These are phyloP conservation scores for Hyphantria cunea DNA, from an alignment of 1,140 invertebrate species.

Conservation along the genomic window DNA sequence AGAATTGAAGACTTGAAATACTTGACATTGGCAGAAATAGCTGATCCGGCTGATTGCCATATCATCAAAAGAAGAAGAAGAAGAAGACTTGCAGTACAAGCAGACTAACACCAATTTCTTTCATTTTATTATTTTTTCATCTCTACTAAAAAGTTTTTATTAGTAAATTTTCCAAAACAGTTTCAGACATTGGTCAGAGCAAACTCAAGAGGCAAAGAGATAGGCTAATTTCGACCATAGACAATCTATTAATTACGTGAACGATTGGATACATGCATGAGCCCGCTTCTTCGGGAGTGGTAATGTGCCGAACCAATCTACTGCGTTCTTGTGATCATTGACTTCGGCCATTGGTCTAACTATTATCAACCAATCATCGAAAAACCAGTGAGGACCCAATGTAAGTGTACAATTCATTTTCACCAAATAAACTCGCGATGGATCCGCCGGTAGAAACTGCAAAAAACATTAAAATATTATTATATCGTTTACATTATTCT, in stretches of 20 bases:
- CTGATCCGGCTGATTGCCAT: no score
- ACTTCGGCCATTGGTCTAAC: slow-evolving; percentile 81
- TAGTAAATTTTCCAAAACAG: no score
- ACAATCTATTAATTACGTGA: slow-evolving; percentile 68
- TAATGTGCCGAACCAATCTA: slow-evolving; percentile 80
- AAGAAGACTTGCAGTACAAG: no score
- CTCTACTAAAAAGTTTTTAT: no score
- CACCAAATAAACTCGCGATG: slow-evolving; percentile 54
- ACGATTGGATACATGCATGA: slow-evolving; percentile 61
- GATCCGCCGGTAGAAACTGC: slow-evolving; percentile 39
- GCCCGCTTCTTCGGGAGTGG: slow-evolving; percentile 77
- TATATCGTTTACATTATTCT: slow-evolving; percentile 39
- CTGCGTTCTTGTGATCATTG: slow-evolving; percentile 77
- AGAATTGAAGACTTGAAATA: no score
- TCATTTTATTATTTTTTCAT: no score
- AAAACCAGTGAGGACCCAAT: slow-evolving; percentile 80
- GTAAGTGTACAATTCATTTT: slow-evolving; percentile 79
- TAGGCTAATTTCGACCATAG: slow-evolving; percentile 49
- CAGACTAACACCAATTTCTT: no score
- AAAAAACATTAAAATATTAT: slow-evolving; percentile 46
- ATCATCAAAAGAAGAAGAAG: no score
- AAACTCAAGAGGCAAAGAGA: no score
- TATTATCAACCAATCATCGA: slow-evolving; percentile 81
- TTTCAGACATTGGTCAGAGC: no score
- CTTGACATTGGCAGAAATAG: no score